Percentiles rank a stretch among this genome's conserved stretches.
Evolutionary conservation across 1,140 invertebrate species (phyloP).

Genomic region (Drosophila saltans): DNA sequence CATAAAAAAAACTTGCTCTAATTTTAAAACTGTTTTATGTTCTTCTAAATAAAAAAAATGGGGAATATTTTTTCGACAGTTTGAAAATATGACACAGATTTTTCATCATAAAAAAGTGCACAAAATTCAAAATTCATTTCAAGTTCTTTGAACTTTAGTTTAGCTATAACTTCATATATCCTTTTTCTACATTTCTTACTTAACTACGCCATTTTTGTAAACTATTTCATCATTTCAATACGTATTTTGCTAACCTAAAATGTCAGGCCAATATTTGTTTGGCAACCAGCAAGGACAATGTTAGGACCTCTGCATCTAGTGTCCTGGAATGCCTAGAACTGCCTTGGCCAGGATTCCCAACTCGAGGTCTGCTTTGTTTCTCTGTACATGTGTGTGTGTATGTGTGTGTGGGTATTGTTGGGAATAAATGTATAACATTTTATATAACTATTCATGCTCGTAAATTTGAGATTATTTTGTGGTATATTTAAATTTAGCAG

Average conservation of each 20-base stretch:
- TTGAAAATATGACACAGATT: too few species aligned
- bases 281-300: slow-evolving; percentile 16
- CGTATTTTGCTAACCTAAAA: slow-evolving; percentile 41
- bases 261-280: slow-evolving; percentile 45
- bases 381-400: slow-evolving; percentile 9
- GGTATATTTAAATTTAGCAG: slow-evolving; percentile 69
- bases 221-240: slow-evolving; percentile 27
- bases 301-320: slow-evolving; percentile 5
- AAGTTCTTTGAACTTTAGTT: too few species aligned
- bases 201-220: slow-evolving; percentile 33
- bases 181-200: slow-evolving; percentile 11
- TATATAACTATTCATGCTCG: slow-evolving; percentile 70
- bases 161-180: neutral
- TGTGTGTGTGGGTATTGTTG: slow-evolving; percentile 51
- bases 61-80: too few species aligned
- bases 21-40: too few species aligned
- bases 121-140: too few species aligned
- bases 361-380: neutral
- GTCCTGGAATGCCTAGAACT: slow-evolving; percentile 30
- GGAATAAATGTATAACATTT: slow-evolving; percentile 74
- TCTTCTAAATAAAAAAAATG: too few species aligned
- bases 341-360: neutral
- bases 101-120: too few species aligned
- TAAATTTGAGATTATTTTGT: slow-evolving; percentile 77
- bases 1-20: too few species aligned